Percentiles rank a stretch among this genome's conserved stretches.
These are phyloP conservation scores for Cyprinodon brontotheroides DNA, from an alignment of 2,113 vertebrate species.

Conservation along the genomic window DNA sequence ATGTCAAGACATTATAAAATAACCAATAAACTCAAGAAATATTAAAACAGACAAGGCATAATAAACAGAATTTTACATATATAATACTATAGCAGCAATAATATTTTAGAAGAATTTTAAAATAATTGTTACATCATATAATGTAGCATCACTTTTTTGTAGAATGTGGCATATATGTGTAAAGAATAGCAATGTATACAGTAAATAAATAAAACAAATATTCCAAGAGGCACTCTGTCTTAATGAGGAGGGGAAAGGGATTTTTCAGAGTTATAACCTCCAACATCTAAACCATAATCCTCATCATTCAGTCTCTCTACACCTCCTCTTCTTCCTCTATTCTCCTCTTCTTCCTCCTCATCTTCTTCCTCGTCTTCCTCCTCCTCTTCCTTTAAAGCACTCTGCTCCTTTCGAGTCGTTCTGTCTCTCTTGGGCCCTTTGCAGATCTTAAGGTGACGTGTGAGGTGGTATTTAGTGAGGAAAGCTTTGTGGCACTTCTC, in stretches of 20 bases:
- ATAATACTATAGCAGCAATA: neutral
- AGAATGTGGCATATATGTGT: conserved; percentile 47
- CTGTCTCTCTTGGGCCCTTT: conserved; percentile 87
- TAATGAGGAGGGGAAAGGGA: conserved; percentile 69
- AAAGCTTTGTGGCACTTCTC: conserved; percentile 98
- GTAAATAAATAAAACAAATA: conserved; percentile 52
- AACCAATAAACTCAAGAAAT: neutral
- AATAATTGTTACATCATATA: neutral
- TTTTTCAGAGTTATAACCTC: conserved; percentile 74
- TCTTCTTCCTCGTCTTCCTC: conserved; percentile 75
- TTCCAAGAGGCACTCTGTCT: conserved; percentile 49
- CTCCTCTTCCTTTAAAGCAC: conserved; percentile 82
- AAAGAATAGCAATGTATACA: conserved; percentile 20
- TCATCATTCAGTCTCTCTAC: conserved; percentile 61
- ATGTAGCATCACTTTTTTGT: neutral
- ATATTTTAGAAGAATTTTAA: neutral
- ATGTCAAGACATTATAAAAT: neutral
- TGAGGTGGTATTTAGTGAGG: conserved; percentile 97
- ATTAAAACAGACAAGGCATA: neutral
- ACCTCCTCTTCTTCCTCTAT: conserved; percentile 67
- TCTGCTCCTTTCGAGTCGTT: conserved; percentile 83
- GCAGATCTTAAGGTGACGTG: conserved; percentile 97
- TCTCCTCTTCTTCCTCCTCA: conserved; percentile 65
- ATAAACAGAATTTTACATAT: neutral
- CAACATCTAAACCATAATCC: conserved; percentile 71